Base-by-base conservation (phyloP, 2,797 vertebrate genomes). In the Merluccius polli region DNA sequence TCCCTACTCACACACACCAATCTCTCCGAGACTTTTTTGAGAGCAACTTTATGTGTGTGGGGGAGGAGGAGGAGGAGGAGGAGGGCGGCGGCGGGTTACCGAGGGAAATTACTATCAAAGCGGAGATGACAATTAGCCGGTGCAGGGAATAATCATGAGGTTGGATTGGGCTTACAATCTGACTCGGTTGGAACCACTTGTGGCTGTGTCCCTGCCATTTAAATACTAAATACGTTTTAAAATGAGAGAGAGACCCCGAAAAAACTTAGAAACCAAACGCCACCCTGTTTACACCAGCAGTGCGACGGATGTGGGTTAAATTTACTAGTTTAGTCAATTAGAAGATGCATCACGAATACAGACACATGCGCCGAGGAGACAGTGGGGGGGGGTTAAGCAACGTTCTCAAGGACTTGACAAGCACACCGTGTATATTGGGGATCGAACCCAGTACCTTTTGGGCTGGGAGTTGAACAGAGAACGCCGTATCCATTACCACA, bases 51-150 rank as follows among this genome's bases (percentile, higher is more conserved):
- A 83, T 85, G 84, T 82, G 84, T 82, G 84, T 73, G 78, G 81
- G 83, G 59, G 59, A 65, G 59, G 24, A n/a, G 16, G 52, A n/a
- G 52, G 52, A 8, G 41, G 41, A 4, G 36, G 36, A 38, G 36
- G n/a, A n/a, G n/a, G n/a, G n/a, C n/a, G 41, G n/a, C 85, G 87
- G 77, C 81, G 81, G 71, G 80, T 73, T 83, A 88, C 80, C 82
- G 79, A 80, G 87, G 86, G 84, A 86, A 89, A 88, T 85, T 81
- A 87, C 71, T 73, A 83, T 88, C 81, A 88, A 87, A 86, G 82
- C 81, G 35, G 75, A 87, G 82, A 80, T 72, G 83, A 82, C 80
- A 83, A 87, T 82, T 87, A 85, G 85, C 83, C 77, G 75, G 81
- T 79, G 32, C 31, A 79, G 76, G 74, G 76, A 33, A 31, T 71